Evolutionary conservation across 2,113 vertebrate genomes (phyloP), one percentile per base, ranked within the genome.

Genomic region (Ictalurus punctatus): DNA sequence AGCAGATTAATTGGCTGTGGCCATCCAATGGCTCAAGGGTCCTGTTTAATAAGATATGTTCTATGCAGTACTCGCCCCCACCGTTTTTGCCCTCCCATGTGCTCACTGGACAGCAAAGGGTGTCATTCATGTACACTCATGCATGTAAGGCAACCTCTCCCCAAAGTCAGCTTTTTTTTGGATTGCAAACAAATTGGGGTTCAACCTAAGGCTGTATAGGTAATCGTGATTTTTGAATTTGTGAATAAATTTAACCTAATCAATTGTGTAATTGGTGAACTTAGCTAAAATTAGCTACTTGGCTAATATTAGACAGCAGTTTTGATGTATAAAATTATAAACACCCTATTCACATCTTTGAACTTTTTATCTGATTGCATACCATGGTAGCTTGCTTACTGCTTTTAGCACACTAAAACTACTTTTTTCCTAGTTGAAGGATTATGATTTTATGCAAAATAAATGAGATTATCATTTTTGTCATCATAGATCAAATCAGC

Each of bases 11-110:
- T 95, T 93, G 92, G 91, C 87, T 71, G 23, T 54, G 88, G 87
- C 91, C 79, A 74, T 87, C 89, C 89, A 88, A 67, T 86, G 91
- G 87, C 92, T 87, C 78, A 78, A 37, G 84, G 40, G 87, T 88
- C 82, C 92, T 93, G 91, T 93, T 93, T 93, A 94, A 95, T 92
- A 93, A 92, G 90, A 91, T 93, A 92, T 86, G 85, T n/a, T 92
- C 54, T 89, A 76, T 76, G 30, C 90, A 93, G 86, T 92, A 90
- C 92, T 93, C 85, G 63, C 59, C 37, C 13, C 81, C 21, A 83
- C 56, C 86, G 12, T 48, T 73, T 82, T 37, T 74, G 27, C 48
- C 88, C 84, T 86, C 52, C 87, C 80, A 87, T 65, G 80, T 86
- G 67, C 90, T 74, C 84, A 87, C 58, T 27, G 48, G 52, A 90